A percentile compares a stretch with the other conserved stretches of the same genome.
Evolutionary conservation across 2,113 vertebrate genomes (phyloP).

Genomic region (Pollimyrus isidori): DNA sequence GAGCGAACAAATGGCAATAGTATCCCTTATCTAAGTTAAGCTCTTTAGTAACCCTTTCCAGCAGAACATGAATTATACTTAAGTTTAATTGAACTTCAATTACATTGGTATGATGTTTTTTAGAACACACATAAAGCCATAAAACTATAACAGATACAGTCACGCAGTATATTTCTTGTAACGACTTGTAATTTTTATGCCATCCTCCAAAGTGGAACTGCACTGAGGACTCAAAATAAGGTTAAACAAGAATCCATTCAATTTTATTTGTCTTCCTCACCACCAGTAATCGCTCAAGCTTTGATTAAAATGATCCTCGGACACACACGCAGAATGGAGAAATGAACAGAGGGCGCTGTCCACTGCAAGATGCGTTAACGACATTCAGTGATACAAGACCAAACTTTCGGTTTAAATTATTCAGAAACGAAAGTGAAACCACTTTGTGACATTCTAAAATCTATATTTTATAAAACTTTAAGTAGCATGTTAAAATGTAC

Average conservation of each 20-base stretch:
- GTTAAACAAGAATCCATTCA: no score
- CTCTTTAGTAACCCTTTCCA: no score
- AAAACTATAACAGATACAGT: not conserved
- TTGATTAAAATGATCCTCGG: not conserved
- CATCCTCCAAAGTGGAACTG: no score
- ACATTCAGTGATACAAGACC: not conserved
- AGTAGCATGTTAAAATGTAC: no score
- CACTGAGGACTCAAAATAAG: no score
- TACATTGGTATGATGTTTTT: no score
- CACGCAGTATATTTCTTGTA: not conserved
- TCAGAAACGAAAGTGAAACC: not conserved
- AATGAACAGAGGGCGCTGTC: not conserved
- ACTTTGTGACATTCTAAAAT: not conserved
- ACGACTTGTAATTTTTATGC: not conserved
- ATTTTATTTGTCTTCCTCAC: not conserved
- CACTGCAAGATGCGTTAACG: no score
- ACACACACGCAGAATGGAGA: not conserved
- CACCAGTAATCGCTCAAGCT: not conserved
- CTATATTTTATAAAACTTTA: no score
- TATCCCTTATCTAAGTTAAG: no score
- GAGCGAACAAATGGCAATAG: no score
- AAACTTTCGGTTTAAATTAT: not conserved
- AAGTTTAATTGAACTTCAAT: no score
- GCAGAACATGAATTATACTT: no score
- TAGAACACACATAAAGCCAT: not conserved